phyloP scores from a whole-genome alignment of 2,113 vertebrate species.

The Laterallus jamaicensis region DNA sequence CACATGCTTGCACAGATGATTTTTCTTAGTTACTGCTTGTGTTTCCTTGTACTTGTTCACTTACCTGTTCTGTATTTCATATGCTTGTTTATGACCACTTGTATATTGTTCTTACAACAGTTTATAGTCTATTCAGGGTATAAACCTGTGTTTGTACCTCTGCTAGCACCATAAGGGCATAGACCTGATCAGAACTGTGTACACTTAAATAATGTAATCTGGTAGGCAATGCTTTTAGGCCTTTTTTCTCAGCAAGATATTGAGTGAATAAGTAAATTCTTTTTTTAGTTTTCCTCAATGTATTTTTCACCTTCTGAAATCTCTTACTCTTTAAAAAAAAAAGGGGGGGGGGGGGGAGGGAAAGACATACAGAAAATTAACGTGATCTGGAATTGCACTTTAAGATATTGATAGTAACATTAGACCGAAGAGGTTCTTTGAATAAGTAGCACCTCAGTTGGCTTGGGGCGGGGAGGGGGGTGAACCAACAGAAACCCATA shows the following conservation, averaged over 20 bases:
- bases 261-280: not conserved
- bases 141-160: not conserved
- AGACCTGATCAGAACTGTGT: not conserved
- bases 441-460: not conserved
- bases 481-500: not conserved
- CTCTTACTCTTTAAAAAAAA: not conserved
- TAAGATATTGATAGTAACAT: not conserved
- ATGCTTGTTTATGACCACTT: not conserved
- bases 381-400: not conserved
- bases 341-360: not conserved
- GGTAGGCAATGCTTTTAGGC: not conserved
- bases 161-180: not conserved
- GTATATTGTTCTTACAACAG: not conserved
- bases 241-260: not conserved
- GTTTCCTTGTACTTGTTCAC: not conserved
- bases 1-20: too few species aligned
- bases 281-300: not conserved
- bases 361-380: not conserved
- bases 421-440: not conserved
- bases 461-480: fast-evolving
- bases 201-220: not conserved
- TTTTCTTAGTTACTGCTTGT: not conserved
- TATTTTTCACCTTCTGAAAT: not conserved
- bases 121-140: not conserved
- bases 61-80: not conserved